Base-by-base conservation (phyloP, 1,140 invertebrate species). In the Pseudomyrmex gracilis region DNA sequence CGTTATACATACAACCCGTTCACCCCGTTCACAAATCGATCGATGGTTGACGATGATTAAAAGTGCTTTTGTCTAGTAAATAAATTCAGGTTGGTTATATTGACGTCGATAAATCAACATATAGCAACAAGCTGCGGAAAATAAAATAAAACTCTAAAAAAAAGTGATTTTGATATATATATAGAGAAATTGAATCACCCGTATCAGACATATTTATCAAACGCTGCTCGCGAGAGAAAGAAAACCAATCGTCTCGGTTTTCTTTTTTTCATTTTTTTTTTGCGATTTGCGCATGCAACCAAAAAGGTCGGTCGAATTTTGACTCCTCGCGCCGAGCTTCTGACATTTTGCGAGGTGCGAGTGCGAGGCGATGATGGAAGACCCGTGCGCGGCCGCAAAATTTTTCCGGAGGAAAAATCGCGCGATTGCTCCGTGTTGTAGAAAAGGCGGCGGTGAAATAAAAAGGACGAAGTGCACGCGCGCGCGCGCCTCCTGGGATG, bases 261-360 rank as follows among this genome's bases (percentile, higher is more conserved):
- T n/a, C 13, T n/a, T 5, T 43, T n/a, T 10, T n/a, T 55, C 45
- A 61, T 70, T 43, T 49, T 22, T 47, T 53, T 71, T 17, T 34
- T 22, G 9, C 2, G 7, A 73, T 74, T 57, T 51, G 24, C n/a
- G 9, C 15, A 17, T 24, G 73, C 43, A 80, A n/a, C n/a, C n/a
- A n/a, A n/a, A 84, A 86, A 84, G 61, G 49, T 49, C 63, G 43
- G 80, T 87, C n/a, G 73, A 84, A 87, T 87, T 86, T 87, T 73
- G 61, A 84, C 80, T 61, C 15, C 24, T 34, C 34, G 73, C n/a
- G 24, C 49, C 43, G 68, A 17, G 67, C 58, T 17, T 12, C 45
- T 61, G 67, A 73, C 47, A 70, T 10, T 10, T 17, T 13, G 9
- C 10, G 20, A n/a, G 2, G 17, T 24, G 12, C 12, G 51, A 34